Percentiles rank a stretch among this genome's conserved stretches.
These are phyloP conservation scores for Chaetura pelagica DNA, from an alignment of 2,113 vertebrate genomes.

Conservation along the genomic window DNA sequence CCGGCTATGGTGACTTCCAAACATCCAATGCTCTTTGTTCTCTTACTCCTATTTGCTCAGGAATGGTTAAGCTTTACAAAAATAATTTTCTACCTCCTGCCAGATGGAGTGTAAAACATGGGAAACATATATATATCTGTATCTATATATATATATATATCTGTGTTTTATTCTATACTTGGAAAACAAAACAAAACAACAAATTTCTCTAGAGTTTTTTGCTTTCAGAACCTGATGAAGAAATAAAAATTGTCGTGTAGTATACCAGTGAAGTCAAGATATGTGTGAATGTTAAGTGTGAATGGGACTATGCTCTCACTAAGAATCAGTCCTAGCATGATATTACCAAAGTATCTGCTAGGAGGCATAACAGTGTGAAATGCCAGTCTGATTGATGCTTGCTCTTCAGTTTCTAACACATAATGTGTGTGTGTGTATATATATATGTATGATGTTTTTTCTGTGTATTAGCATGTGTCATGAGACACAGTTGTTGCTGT, in stretches of 20 bases:
- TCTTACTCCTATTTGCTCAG: neutral
- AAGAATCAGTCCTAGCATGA: neutral
- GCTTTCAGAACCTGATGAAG: neutral
- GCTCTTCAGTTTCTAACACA: neutral
- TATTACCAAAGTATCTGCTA: neutral
- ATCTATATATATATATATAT: no score
- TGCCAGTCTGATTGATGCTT: slow-evolving; percentile 13
- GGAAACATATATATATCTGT: neutral
- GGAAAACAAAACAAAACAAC: neutral
- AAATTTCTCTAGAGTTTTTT: neutral
- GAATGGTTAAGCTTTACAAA: neutral
- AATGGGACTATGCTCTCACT: neutral
- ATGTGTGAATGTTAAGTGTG: neutral
- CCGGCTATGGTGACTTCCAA: neutral
- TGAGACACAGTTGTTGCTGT: neutral
- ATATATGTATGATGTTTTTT: no score
- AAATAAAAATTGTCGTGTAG: neutral
- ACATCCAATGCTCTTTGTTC: neutral
- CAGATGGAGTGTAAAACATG: neutral
- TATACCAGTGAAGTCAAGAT: neutral
- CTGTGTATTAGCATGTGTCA: neutral
- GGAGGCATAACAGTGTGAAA: neutral
- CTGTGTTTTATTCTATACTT: neutral
- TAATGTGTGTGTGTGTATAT: neutral
- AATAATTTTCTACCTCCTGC: neutral